Percentiles rank a stretch among this genome's conserved stretches.
These are phyloP conservation scores for Psococerastis gibbosa DNA, from an alignment of 2,888 invertebrate species.

Conservation along the genomic window DNA sequence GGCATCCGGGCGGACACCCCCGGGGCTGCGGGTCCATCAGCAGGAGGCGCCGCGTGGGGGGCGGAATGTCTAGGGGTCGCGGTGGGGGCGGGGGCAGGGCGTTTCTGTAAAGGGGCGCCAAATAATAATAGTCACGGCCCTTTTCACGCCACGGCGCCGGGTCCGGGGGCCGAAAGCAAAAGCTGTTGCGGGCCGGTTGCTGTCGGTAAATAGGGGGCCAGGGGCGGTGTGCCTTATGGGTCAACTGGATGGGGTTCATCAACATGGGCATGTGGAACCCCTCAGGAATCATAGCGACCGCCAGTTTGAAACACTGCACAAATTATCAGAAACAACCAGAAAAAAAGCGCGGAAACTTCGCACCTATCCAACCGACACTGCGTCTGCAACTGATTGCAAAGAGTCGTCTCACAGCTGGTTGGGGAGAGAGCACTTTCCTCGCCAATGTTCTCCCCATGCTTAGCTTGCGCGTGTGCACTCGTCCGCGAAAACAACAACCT, in stretches of 20 bases:
- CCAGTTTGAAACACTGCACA: neutral
- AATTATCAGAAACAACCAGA: neutral
- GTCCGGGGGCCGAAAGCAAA: slow-evolving; percentile 17
- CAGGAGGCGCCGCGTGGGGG: slow-evolving; percentile 19
- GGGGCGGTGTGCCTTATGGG: slow-evolving; percentile 28
- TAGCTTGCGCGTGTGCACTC: neutral
- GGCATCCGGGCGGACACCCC: slow-evolving; percentile 28
- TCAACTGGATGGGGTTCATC: neutral
- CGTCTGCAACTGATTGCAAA: no score
- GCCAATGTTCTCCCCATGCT: neutral
- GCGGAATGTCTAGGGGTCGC: slow-evolving; percentile 22
- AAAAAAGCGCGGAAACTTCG: neutral
- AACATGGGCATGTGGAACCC: slow-evolving; percentile 6
- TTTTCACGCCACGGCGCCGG: slow-evolving; percentile 22
- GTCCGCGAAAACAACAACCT: neutral
- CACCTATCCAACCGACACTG: neutral
- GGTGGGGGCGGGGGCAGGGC: slow-evolving; percentile 40
- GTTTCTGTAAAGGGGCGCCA: slow-evolving; percentile 47
- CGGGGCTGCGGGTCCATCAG: slow-evolving; percentile 18
- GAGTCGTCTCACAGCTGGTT: neutral
- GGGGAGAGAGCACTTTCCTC: neutral
- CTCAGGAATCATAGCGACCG: slow-evolving; percentile 4
- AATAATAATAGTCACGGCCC: slow-evolving; percentile 37
- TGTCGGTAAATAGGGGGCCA: slow-evolving; percentile 44
- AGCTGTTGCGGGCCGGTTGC: slow-evolving; percentile 19